A percentile compares a stretch with the other conserved stretches of the same genome.
phyloP scores from a whole-genome alignment of 2,888 invertebrate species.

The Serrognathus titanus region DNA sequence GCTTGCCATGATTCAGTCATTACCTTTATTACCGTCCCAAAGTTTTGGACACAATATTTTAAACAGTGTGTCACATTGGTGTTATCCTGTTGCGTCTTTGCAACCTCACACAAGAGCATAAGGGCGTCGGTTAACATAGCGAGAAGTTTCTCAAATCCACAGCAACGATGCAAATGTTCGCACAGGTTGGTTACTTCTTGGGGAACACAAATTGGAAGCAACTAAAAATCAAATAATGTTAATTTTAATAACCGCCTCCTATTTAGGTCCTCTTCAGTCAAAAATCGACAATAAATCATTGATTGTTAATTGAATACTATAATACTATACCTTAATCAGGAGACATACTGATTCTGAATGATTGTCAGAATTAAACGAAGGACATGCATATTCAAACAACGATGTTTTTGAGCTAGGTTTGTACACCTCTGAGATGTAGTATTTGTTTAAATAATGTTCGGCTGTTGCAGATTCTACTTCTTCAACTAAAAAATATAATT shows the following conservation, averaged over 20 bases:
- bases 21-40: conserved; percentile 37
- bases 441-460: conserved; percentile 3
- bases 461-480: background rate
- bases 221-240: conserved; percentile 22
- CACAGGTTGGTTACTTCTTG: conserved; percentile 38
- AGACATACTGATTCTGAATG: conserved; percentile 28
- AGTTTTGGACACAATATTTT: conserved; percentile 37
- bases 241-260: background rate
- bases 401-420: conserved; percentile 1
- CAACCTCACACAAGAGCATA: conserved; percentile 37
- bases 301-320: too few species aligned
- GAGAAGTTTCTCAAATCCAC: conserved; percentile 28
- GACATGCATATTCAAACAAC: conserved; percentile 21
- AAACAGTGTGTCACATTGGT: conserved; percentile 27
- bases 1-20: background rate
- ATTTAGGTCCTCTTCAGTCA: too few species aligned
- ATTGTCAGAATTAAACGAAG: conserved; percentile 25
- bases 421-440: background rate
- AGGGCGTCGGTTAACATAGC: conserved; percentile 36
- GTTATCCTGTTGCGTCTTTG: conserved; percentile 30
- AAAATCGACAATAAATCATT: too few species aligned
- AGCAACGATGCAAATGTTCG: conserved; percentile 27
- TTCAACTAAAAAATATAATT: background rate
- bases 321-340: conserved; percentile 28
- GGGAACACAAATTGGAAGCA: conserved; percentile 37